A percentile compares a stretch with the other conserved stretches of the same genome.
These are phyloP conservation scores for Helicorthomorpha holstii DNA, from an alignment of 1,140 invertebrate genomes.

Conservation along the genomic window DNA sequence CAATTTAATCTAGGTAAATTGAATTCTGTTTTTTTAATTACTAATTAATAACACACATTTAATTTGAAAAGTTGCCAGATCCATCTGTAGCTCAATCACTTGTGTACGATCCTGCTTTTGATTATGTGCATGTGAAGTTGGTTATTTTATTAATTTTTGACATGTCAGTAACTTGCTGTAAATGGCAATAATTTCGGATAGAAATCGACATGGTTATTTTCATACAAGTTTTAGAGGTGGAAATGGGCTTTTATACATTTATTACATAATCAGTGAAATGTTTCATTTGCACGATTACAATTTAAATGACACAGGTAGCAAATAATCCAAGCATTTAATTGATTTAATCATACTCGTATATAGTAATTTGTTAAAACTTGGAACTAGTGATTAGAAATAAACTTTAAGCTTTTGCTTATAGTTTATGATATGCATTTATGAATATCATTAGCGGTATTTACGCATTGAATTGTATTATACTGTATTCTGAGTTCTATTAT, in stretches of 20 bases:
- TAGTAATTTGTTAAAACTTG: too few species aligned
- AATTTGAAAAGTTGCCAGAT: slow-evolving; percentile 21
- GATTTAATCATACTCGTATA: too few species aligned
- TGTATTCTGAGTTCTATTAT: too few species aligned
- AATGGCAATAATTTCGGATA: not conserved
- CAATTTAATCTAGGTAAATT: slow-evolving; percentile 34
- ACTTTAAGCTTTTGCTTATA: too few species aligned
- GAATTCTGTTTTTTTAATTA: not conserved
- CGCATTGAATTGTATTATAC: too few species aligned
- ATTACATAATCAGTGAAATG: slow-evolving; percentile 70
- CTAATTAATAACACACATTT: slow-evolving; percentile 24
- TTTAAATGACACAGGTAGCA: slow-evolving; percentile 20
- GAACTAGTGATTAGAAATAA: too few species aligned
- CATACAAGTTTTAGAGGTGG: slow-evolving; percentile 54
- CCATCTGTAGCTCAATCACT: slow-evolving; percentile 40
- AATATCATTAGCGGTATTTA: too few species aligned
- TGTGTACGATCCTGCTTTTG: slow-evolving; percentile 72
- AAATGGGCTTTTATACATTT: slow-evolving; percentile 83
- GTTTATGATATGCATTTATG: too few species aligned
- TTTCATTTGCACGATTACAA: slow-evolving; percentile 78
- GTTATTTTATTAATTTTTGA: slow-evolving; percentile 84
- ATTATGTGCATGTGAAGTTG: slow-evolving; percentile 81
- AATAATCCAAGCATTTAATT: too few species aligned
- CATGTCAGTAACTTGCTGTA: slow-evolving; percentile 39
- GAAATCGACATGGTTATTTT: slow-evolving; percentile 6